Percentiles rank a stretch among this genome's conserved stretches.
Conservation (phyloP, 2,888 invertebrate genomes). For the Drosophila eohydei region DNA sequence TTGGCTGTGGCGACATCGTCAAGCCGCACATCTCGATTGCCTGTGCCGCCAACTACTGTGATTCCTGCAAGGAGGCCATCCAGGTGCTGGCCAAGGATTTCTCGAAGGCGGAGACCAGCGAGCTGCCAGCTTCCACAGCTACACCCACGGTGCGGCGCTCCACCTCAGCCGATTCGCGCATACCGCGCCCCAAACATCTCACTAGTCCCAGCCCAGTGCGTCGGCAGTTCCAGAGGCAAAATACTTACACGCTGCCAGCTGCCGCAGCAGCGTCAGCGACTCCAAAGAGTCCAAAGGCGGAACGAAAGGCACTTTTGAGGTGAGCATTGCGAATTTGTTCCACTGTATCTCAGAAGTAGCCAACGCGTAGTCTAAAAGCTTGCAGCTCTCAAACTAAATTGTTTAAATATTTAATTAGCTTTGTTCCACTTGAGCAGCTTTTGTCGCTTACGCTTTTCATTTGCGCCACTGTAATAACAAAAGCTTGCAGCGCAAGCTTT, state of each 20-base stretch:
- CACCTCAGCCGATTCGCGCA: slow-evolving; percentile 76
- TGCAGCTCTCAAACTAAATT: background rate
- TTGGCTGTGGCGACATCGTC: slow-evolving; percentile 86
- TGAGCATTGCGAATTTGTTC: slow-evolving; percentile 50
- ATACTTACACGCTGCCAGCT: slow-evolving; percentile 83
- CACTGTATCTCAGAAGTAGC: background rate
- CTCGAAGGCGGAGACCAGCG: slow-evolving; percentile 63
- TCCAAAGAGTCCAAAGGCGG: slow-evolving; percentile 73
- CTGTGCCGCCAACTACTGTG: slow-evolving; percentile 87
- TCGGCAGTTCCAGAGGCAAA: slow-evolving; percentile 82
- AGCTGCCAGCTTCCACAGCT: background rate
- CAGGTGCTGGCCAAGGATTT: slow-evolving; percentile 86
- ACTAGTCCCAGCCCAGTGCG: slow-evolving; percentile 83
- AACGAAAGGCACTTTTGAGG: slow-evolving; percentile 75
- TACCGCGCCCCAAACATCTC: slow-evolving; percentile 83
- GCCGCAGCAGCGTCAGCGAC: slow-evolving; percentile 58
- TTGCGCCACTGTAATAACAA: slow-evolving; percentile 36
- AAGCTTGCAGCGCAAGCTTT: slow-evolving; percentile 30
- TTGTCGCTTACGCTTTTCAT: background rate
- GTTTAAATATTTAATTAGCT: no score
- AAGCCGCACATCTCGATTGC: slow-evolving; percentile 86
- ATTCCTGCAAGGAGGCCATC: slow-evolving; percentile 87
- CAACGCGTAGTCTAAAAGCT: no score
- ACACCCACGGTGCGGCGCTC: slow-evolving; percentile 49
- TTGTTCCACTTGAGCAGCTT: background rate